These are phyloP conservation scores for Forbesichthys agassizii DNA, from an alignment of 2,113 vertebrate species.

Conservation along the genomic window DNA sequence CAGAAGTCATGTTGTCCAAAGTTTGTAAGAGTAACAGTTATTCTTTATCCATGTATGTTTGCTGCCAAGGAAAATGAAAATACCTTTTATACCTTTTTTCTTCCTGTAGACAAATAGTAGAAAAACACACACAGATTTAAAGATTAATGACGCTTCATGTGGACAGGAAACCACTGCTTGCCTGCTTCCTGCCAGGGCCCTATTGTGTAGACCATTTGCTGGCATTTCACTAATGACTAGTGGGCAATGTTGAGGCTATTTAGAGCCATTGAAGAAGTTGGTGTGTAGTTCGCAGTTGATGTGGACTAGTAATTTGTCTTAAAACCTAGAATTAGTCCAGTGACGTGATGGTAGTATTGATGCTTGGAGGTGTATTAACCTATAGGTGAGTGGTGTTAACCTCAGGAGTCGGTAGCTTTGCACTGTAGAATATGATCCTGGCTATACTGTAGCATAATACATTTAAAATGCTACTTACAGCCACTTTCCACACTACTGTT, in stretches of 20 bases:
- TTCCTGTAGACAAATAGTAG: not conserved
- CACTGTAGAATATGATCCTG: no score
- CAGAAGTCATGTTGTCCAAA: no score
- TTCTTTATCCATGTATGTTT: not conserved
- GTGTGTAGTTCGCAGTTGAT: conserved; percentile 27
- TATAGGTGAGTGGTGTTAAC: not conserved
- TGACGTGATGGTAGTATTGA: not conserved
- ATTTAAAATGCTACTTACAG: no score
- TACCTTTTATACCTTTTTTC: no score
- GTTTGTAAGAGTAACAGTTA: not conserved
- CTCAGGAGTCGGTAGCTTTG: no score
- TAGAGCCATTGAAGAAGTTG: conserved; percentile 42
- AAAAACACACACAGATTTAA: not conserved
- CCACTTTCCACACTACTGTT: no score
- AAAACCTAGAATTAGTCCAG: conserved; percentile 24
- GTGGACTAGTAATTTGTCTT: conserved; percentile 38
- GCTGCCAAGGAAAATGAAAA: not conserved
- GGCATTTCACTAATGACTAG: conserved; percentile 45
- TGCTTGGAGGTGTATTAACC: conserved; percentile 1
- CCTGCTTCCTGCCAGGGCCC: conserved; percentile 49
- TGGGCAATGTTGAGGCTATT: conserved; percentile 65
- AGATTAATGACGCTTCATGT: conserved; percentile 28
- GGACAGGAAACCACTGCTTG: conserved; percentile 48
- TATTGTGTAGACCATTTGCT: conserved; percentile 60
- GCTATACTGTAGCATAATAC: no score